A percentile compares a stretch with the other conserved stretches of the same genome.
phyloP scores from a whole-genome alignment of 2,888 invertebrate species.

The Chalcis sispes region DNA sequence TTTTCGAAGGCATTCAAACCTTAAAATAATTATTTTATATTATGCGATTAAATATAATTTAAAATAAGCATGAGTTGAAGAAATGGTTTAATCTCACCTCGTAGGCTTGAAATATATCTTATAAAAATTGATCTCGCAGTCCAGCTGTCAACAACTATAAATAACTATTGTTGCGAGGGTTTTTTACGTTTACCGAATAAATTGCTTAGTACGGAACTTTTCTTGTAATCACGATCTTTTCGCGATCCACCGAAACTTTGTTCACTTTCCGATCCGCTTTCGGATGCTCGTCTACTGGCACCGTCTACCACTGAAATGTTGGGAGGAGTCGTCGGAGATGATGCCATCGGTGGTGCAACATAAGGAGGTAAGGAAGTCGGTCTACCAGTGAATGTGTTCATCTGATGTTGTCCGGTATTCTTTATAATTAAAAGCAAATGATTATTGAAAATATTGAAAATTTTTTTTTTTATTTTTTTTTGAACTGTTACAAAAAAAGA shows the following conservation, averaged over 20 bases:
- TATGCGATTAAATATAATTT: slow-evolving; percentile 34
- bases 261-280: slow-evolving; percentile 74
- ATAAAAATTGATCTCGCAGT: slow-evolving; percentile 48
- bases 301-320: slow-evolving; percentile 68
- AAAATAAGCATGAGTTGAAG: slow-evolving; percentile 32
- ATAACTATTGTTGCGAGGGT: slow-evolving; percentile 64
- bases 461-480: no score
- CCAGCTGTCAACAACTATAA: slow-evolving; percentile 45
- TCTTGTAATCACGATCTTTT: slow-evolving; percentile 73
- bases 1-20: slow-evolving; percentile 12
- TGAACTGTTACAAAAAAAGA: neutral
- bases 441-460: neutral
- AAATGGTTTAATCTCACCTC: slow-evolving; percentile 12
- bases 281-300: slow-evolving; percentile 72
- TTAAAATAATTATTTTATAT: slow-evolving; percentile 28
- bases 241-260: slow-evolving; percentile 74
- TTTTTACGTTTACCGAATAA: slow-evolving; percentile 73
- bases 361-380: slow-evolving; percentile 76
- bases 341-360: slow-evolving; percentile 75
- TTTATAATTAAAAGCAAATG: slow-evolving; percentile 48
- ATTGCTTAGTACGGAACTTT: slow-evolving; percentile 73
- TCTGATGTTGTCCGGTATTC: slow-evolving; percentile 62
- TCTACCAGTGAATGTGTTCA: slow-evolving; percentile 71
- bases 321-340: slow-evolving; percentile 62
- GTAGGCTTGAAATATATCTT: slow-evolving; percentile 26